Base-by-base conservation (phyloP, 2,113 vertebrate genomes). In the Dromas ardeola region DNA sequence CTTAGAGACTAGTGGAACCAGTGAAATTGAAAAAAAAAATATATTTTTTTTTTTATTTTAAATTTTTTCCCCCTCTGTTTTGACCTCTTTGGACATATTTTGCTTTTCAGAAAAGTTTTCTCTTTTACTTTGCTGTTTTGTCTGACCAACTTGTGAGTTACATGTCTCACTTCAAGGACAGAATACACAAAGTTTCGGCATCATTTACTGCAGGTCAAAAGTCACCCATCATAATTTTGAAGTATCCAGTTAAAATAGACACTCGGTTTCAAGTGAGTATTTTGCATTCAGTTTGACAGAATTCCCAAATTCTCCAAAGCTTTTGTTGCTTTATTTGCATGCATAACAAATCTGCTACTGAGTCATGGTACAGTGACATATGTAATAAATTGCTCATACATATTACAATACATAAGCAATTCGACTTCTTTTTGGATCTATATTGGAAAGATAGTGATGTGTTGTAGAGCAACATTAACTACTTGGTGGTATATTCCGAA, bases 61-160 rank as follows among this genome's bases (percentile, higher is more conserved):
- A 21, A 22, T 32, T 12, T 59, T 11, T 9, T 0, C 13, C 23
- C 1, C 0, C 0, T 36, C 10, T 2, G 30, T 66, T 61, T 86
- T 30, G 12, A 86, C 16, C 13, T 42, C 70, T 73, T 89, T 52
- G 19, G 16, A 65, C 20, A 34, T 5, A 47, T 65, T 40, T 32
- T 50, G 15, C 38, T 74, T 78, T 63, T 55, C 47, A 30, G 26
- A 71, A 66, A 58, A 38, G 2, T n/a, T 81, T 70, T 74, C 29
- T 16, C 12, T 67, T 66, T 88, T 82, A 58, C 14, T 92, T 65
- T 76, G 11, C 8, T 59, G 34, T 11, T 58, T 67, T 76, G 5
- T 47, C 18, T 45, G 29, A 86, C 19, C 5, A 55, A 6, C 4
- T 62, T 78, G 9, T 14, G 15, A 76, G 21, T 38, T 55, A 36